Percentiles rank a stretch among this genome's conserved stretches.
Evolutionary conservation across 2,888 invertebrate genomes (phyloP).

Genomic region (Tetrapedia diversipes): DNA sequence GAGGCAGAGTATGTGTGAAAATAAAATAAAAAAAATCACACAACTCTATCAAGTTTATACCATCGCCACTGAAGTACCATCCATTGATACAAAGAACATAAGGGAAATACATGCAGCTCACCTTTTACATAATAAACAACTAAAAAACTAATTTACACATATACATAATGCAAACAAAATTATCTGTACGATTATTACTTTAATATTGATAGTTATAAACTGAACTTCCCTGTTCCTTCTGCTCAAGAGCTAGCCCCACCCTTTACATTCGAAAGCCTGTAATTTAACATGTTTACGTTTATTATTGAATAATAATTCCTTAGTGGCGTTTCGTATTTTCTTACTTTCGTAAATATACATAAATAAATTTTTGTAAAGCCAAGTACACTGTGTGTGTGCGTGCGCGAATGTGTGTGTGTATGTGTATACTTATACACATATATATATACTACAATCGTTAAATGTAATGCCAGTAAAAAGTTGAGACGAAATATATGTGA

Average conservation of each 20-base stretch:
- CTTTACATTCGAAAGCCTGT: constrained; percentile 63
- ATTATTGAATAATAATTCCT: constrained; percentile 78
- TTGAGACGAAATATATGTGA: constrained; percentile 72
- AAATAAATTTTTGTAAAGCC: constrained; percentile 76
- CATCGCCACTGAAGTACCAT: constrained; percentile 75
- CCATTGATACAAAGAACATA: constrained; percentile 72
- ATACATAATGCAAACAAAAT: constrained; percentile 80
- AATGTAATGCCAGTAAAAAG: constrained; percentile 74
- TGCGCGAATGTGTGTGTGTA: too few relatives aligned
- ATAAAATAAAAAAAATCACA: constrained; percentile 71
- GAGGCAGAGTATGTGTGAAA: constrained; percentile 67
- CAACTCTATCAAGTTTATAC: constrained; percentile 74
- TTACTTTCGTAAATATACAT: constrained; percentile 81
- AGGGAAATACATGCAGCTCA: constrained; percentile 78
- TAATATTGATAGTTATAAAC: constrained; percentile 82
- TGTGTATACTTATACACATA: constrained; percentile 62
- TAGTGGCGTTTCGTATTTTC: constrained; percentile 82
- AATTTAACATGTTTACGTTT: constrained; percentile 80
- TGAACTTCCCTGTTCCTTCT: constrained; percentile 72
- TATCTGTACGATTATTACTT: constrained; percentile 81
- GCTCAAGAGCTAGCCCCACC: constrained; percentile 66
- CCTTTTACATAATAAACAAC: constrained; percentile 79
- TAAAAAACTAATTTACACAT: constrained; percentile 80
- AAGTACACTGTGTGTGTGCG: constrained; percentile 64
- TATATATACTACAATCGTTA: constrained; percentile 73